Evolutionary conservation across 2,888 invertebrate genomes (phyloP).

Genomic region (Tiphia femorata): DNA sequence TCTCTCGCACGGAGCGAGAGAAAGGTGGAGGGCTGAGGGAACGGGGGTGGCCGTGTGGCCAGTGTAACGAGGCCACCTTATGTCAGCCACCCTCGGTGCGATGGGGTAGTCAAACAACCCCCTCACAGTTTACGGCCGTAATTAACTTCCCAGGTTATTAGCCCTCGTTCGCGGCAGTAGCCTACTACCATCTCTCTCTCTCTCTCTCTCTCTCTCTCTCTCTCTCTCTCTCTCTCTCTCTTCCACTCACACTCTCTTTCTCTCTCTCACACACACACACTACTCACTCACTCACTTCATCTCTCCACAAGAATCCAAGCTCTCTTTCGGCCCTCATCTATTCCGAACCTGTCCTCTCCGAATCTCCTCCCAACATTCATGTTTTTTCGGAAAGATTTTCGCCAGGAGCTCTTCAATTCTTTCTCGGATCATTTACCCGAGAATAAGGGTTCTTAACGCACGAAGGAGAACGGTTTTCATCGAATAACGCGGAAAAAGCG

Average conservation of each 20-base stretch:
- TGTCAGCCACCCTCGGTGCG: slow-evolving; percentile 46
- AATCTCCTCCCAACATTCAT: too few species aligned
- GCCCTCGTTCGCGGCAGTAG: slow-evolving; percentile 39
- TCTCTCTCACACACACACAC: neutral
- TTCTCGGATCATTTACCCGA: too few species aligned
- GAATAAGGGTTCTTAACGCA: too few species aligned
- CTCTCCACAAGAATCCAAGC: neutral
- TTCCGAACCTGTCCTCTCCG: neutral
- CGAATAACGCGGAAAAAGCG: too few species aligned
- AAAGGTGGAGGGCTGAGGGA: neutral
- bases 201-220: neutral
- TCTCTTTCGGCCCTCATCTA: neutral
- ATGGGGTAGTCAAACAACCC: slow-evolving; percentile 54
- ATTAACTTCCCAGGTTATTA: slow-evolving; percentile 60
- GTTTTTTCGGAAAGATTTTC: neutral
- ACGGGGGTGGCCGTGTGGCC: slow-evolving; percentile 22
- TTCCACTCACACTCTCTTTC: neutral
- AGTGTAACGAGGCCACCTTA: slow-evolving; percentile 50
- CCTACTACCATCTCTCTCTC: slow-evolving; percentile 15
- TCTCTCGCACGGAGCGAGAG: neutral
- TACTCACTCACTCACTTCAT: neutral
- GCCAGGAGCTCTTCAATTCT: too few species aligned
- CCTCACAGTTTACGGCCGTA: slow-evolving; percentile 56
- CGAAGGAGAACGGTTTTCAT: too few species aligned
- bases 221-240: neutral